phyloP scores from a whole-genome alignment of 2,113 vertebrate genomes.

The Sarotherodon lohbergeri region DNA sequence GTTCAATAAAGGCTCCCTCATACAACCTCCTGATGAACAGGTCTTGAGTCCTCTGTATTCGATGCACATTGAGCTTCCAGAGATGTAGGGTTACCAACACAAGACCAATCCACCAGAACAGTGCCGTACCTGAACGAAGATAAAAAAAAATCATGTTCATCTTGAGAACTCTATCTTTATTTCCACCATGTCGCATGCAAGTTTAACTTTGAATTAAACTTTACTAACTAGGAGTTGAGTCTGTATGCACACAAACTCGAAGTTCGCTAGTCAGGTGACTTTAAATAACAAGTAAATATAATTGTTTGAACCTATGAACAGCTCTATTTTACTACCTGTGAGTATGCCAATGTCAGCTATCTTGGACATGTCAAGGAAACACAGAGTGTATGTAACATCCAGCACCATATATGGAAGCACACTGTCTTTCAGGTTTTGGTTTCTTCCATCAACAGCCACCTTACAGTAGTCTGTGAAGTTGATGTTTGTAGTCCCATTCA shows the following conservation, averaged over 20 bases:
- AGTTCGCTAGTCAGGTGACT: too few relatives aligned
- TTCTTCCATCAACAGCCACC: background rate
- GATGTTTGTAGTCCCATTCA: background rate
- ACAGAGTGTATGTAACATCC: slow-evolving; percentile 13
- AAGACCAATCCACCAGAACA: slow-evolving; percentile 62
- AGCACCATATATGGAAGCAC: slow-evolving; percentile 23
- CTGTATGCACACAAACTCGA: too few relatives aligned
- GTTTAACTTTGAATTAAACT: too few relatives aligned
- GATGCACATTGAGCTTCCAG: slow-evolving; percentile 39
- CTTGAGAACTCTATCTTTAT: too few relatives aligned
- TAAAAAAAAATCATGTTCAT: background rate
- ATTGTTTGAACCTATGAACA: background rate
- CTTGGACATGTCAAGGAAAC: too few relatives aligned
- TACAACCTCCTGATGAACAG: slow-evolving; percentile 58
- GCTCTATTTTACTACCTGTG: slow-evolving; percentile 10
- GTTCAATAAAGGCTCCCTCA: slow-evolving; percentile 68
- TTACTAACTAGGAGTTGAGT: too few relatives aligned
- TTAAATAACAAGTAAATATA: too few relatives aligned
- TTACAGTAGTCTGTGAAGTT: slow-evolving; percentile 37
- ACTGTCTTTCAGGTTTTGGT: background rate
- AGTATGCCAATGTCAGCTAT: too few relatives aligned
- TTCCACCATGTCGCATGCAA: too few relatives aligned
- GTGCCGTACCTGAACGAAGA: background rate
- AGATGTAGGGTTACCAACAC: slow-evolving; percentile 57
- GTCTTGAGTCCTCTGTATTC: slow-evolving; percentile 70